Evolutionary conservation across 2,797 vertebrate genomes (phyloP), one percentile per base, ranked within the genome.

Genomic region (Alca torda): DNA sequence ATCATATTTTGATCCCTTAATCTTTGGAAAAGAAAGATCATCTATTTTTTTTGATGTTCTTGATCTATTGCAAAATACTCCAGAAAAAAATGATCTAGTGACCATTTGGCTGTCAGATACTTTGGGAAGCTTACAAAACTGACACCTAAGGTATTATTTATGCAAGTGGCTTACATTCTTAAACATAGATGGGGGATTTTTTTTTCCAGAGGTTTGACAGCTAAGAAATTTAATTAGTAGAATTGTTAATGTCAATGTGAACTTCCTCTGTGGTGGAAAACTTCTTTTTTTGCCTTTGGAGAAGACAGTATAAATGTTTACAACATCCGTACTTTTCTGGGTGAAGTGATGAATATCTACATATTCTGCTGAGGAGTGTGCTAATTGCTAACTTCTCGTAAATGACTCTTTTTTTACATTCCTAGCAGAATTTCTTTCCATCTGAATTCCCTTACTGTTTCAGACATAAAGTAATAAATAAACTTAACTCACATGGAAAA

Each of bases 301-400:
- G 56, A 70, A 83, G 53, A 31, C 30, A 12, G 2, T 61, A 6
- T 96, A 93, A 96, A 84, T 23, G 37, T 78, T 88, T 89, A 84
- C 9, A 41, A 37, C 39, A 37, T 24, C 60, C 56, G 2, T 79
- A n/a, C 6, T 18, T 75, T 57, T n/a, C 77, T 87, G 80, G 45
- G 72, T 87, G 37, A 83, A 90, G 53, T 13, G n/a, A 68, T 64
- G 57, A 87, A 25, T 81, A 85, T 64, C 95, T 96, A 23, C 60
- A 48, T 97, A 64, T 88, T 95, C 93, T 95, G 39, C 69, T 64
- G 90, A 54, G 77, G 63, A 91, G 25, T 60, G 63, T 92, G 61
- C 46, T 48, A 48, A 48, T 23, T 48, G 23, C 13, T 87, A 43
- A 17, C 82, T 90, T 89, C 19, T 84, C 20, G 18, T 20, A 48